Evolutionary conservation across 2,113 vertebrate species (phyloP), one percentile per base, ranked within the genome.

Genomic region (Delphinapterus leucas): DNA sequence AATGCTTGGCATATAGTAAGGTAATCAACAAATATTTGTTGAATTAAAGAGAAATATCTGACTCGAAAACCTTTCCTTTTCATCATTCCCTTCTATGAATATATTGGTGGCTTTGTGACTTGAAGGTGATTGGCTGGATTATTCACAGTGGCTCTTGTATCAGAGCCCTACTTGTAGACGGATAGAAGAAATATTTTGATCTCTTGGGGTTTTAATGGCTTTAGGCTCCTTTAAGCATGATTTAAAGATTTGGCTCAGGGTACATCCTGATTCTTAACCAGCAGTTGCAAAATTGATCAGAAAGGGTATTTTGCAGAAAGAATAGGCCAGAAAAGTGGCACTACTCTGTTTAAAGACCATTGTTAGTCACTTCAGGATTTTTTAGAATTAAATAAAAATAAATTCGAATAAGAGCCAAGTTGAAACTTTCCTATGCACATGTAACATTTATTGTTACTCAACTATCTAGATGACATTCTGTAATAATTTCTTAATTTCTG

Each of bases 401-500:
- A 93, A 80, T 49, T 73, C 31, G 38, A 77, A 20, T 47, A 83
- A 87, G 28, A 88, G 85, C 86, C 95, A 93, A 97, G 63, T 68
- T 82, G 80, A 88, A 84, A 86, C 38, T 93, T 95, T 97, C 86
- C 73, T 67, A 79, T 82, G 82, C 41, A 90, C 89, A 94, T 88
- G 81, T 93, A 97, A 97, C 60, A 87, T 68, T 93, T 71, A 92
- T 91, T 71, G 53, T 97, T 97, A 95, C 97, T 95, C 88, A 97
- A 97, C 70, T 82, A 73, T 71, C 74, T 80, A 97, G 70, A 95
- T 96, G 93, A 90, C 53, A 73, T 91, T 96, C 85, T 94, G 88
- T 91, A 91, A 97, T 21, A 97, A 88, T 97, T 97, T 88, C 95
- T 94, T 96, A 86, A 97, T 85, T 96, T 97, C 95, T 55, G n/a